These are phyloP conservation scores for Masnerella sp. DNA, from an alignment of 2,888 invertebrate genomes.

Conservation along the genomic window DNA sequence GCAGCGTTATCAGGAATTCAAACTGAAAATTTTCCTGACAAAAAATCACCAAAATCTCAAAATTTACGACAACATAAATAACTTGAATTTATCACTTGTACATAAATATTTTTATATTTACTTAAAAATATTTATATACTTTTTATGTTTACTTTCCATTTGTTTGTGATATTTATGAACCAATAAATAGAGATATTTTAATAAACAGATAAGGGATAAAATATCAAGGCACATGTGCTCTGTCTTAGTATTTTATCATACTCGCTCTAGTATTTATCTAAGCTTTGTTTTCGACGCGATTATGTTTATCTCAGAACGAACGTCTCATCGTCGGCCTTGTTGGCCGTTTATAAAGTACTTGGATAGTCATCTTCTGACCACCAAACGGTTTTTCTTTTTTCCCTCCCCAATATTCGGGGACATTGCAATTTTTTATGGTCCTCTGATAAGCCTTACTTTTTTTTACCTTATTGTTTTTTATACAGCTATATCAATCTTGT, in stretches of 20 bases:
- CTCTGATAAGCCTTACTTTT: slow-evolving; percentile 26
- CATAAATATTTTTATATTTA: no score
- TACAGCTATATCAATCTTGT: slow-evolving; percentile 45
- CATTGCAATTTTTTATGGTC: slow-evolving; percentile 37
- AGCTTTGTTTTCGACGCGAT: slow-evolving; percentile 34
- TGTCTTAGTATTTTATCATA: slow-evolving; percentile 28
- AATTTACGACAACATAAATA: no score
- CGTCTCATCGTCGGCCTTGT: slow-evolving; percentile 55
- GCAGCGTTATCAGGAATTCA: slow-evolving; percentile 38
- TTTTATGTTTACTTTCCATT: no score
- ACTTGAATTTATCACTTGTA: no score
- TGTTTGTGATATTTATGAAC: no score
- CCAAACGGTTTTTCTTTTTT: slow-evolving; percentile 59
- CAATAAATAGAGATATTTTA: no score
- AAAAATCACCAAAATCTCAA: no score
- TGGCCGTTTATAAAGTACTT: slow-evolving; percentile 66
- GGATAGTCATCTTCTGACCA: slow-evolving; percentile 64
- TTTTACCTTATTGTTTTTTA: slow-evolving; percentile 36
- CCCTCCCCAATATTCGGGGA: slow-evolving; percentile 23
- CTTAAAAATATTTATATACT: no score
- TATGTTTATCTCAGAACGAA: slow-evolving; percentile 53
- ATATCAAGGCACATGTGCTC: slow-evolving; percentile 28
- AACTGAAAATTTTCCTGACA: slow-evolving; percentile 33
- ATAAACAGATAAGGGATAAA: slow-evolving; percentile 42
- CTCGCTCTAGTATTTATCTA: slow-evolving; percentile 44